phyloP scores from a whole-genome alignment of 2,797 vertebrate species.

The Huso huso region DNA sequence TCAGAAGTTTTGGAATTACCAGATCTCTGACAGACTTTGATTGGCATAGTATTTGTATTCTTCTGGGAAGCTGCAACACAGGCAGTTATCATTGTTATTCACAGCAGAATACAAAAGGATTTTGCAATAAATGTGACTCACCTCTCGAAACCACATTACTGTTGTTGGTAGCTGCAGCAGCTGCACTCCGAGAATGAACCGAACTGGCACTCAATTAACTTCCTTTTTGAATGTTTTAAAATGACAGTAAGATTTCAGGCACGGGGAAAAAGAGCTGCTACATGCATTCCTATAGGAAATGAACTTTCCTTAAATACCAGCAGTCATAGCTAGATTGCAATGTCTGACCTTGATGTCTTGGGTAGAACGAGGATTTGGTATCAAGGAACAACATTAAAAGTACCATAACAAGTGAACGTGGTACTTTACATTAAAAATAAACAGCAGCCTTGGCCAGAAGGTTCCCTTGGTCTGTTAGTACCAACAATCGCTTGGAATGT shows the following conservation, averaged over 20 bases:
- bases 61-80: neutral
- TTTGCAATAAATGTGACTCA: conserved; percentile 16
- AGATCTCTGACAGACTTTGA: too few relatives aligned
- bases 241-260: conserved; percentile 44
- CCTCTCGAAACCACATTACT: neutral
- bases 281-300: conserved; percentile 24
- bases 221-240: conserved; percentile 47
- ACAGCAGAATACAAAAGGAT: conserved; percentile 26
- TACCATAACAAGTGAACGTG: too few relatives aligned
- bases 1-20: too few relatives aligned
- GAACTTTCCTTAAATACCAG: conserved; percentile 9
- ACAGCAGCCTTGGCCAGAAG: conserved; percentile 20
- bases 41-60: too few relatives aligned
- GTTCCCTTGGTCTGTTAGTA: conserved; percentile 34
- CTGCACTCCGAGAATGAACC: conserved; percentile 46
- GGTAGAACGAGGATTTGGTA: too few relatives aligned
- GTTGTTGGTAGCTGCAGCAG: conserved; percentile 28
- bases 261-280: conserved; percentile 33
- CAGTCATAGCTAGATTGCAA: neutral
- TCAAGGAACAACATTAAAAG: too few relatives aligned
- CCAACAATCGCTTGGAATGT: conserved; percentile 43
- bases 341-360: too few relatives aligned
- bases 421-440: conserved; percentile 15
- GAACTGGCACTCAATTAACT: conserved; percentile 48
- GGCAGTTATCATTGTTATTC: neutral